Conservation (phyloP, 2,888 invertebrate species). For the Melinaea menophilus region DNA sequence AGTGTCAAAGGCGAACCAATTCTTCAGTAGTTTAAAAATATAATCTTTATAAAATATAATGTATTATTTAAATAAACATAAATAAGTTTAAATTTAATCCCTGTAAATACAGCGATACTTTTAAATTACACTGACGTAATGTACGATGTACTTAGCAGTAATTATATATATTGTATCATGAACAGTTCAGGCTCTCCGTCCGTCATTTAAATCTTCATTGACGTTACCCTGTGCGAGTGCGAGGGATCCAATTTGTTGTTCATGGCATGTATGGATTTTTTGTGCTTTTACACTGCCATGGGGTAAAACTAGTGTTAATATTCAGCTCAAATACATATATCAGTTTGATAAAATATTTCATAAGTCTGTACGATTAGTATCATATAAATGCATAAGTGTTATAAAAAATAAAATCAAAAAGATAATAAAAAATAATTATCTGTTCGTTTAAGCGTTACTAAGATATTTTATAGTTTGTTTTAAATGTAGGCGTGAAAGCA, state of each 20-base stretch:
- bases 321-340: no score
- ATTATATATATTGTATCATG: slow-evolving; percentile 27
- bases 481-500: no score
- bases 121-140: slow-evolving; percentile 13
- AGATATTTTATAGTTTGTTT: no score
- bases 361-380: no score
- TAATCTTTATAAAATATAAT: background rate
- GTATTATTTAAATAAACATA: background rate
- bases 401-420: no score
- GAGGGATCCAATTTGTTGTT: slow-evolving; percentile 12
- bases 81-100: background rate
- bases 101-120: background rate
- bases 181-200: slow-evolving; percentile 18
- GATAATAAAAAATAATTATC: no score
- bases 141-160: slow-evolving; percentile 25
- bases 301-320: no score
- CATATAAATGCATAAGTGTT: no score
- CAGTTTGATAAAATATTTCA: no score
- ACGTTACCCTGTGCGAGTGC: slow-evolving; percentile 20
- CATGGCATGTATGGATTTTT: background rate
- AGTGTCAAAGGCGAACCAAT: slow-evolving; percentile 1
- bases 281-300: no score
- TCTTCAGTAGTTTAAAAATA: background rate
- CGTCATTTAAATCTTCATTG: slow-evolving; percentile 30
- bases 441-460: no score